phyloP scores from a whole-genome alignment of 2,888 invertebrate genomes.

The Embidobia sp. region DNA sequence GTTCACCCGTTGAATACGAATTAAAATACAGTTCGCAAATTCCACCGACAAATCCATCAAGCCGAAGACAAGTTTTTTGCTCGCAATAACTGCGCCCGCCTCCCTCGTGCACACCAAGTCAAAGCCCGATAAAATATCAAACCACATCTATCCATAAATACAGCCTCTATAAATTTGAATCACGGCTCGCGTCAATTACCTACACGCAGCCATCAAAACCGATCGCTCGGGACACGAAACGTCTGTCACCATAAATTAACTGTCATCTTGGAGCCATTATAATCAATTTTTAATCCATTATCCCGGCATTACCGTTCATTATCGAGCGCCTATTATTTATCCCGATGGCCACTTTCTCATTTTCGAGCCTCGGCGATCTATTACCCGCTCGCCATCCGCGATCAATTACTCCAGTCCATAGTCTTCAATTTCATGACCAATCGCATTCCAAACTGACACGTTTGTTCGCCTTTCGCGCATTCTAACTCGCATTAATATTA shows the following conservation, averaged over 20 bases:
- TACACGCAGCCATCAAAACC: too few species aligned
- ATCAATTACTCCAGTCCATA: conserved; percentile 32
- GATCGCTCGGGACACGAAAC: neutral
- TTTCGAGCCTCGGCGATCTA: conserved; percentile 22
- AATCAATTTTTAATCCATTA: conserved; percentile 11
- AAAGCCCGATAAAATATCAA: neutral
- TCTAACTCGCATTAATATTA: conserved; percentile 33
- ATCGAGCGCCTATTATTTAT: conserved; percentile 4
- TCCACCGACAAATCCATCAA: too few species aligned
- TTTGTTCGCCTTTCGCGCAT: conserved; percentile 38
- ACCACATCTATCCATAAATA: too few species aligned
- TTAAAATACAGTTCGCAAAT: too few species aligned
- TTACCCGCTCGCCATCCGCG: conserved; percentile 7
- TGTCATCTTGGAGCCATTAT: neutral
- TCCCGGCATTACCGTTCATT: neutral
- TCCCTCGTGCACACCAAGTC: too few species aligned
- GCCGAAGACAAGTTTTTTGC: too few species aligned
- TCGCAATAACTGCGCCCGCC: too few species aligned
- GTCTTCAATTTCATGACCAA: conserved; percentile 21
- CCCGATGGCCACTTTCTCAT: conserved; percentile 27
- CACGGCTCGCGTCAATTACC: neutral
- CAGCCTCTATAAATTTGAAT: too few species aligned
- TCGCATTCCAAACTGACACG: conserved; percentile 37
- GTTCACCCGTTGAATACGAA: too few species aligned
- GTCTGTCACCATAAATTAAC: neutral